Base-by-base conservation (phyloP, 2,888 invertebrate species). In the Polydesmus complanatus region DNA sequence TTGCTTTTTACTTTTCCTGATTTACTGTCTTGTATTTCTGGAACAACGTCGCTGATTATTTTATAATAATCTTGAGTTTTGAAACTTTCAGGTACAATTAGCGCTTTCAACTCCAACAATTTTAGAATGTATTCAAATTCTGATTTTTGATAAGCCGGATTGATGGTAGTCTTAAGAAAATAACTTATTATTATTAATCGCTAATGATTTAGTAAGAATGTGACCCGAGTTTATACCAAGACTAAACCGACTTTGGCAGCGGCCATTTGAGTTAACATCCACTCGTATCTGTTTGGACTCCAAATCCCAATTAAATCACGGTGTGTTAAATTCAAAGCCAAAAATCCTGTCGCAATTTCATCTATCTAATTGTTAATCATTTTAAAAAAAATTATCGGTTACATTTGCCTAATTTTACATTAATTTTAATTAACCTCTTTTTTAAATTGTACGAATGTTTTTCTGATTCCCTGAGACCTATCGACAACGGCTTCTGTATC, bases 271-370 rank as follows among this genome's bases (percentile, higher is more conserved):
- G 81, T 75, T 0, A 88, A 67, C 63, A 84, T 79, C 91, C 91
- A 93, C 69, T 88, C 84, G 53, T 80, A 71, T 47, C 78, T 76
- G 73, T 89, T 92, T 0, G 88, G 87, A 0, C 84, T 81, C 85
- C 87, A 89, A 25, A 92, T 76, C 0, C 85, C 90, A 1, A 93
- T 70, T 8, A 84, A 74, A 69, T 92, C 90, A 0, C 88, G 88
- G 27, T 74, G 78, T 60, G 80, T 71, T 21, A 90, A 68, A 0
- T 89, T 89, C 26, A 87, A 68, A 49, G 80, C 78, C n/a, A 79
- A 67, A 0, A 91, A 76, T 1, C 86, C 86, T 0, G 84, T 83
- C 0, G 88, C 88, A 2, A 89, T 69, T 59, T 54, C 27, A 22
- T 52, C n/a, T 19, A 59, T 52, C 58, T 58, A 52, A 14, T 54